A percentile compares a stretch with the other conserved stretches of the same genome.
Conservation (phyloP, 53 echinoderm and acorn worm genomes). For the Apostichopus leukothele region DNA sequence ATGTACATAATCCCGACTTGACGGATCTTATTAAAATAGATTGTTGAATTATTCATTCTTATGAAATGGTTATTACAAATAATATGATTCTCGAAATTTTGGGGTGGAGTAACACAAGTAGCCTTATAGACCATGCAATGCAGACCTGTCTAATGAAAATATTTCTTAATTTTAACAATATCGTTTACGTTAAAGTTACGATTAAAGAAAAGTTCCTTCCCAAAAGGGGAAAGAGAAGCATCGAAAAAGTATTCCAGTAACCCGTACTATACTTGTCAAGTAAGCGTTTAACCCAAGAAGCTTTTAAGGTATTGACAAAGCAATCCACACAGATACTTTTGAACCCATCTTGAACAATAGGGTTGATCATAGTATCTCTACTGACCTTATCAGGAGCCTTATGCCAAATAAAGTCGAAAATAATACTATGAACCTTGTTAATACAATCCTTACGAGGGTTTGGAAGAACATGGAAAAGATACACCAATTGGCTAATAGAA, state of each 20-base stretch:
- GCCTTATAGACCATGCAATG: background rate
- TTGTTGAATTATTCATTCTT: background rate
- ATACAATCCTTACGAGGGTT: background rate
- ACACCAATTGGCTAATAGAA: slow-evolving; percentile 18
- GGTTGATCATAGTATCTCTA: slow-evolving; percentile 4
- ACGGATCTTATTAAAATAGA: no score
- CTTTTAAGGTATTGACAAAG: no score
- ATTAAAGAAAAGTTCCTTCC: slow-evolving; percentile 9
- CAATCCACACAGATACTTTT: no score
- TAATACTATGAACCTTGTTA: background rate
- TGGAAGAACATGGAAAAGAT: background rate
- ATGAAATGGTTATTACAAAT: background rate
- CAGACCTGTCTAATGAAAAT: background rate
- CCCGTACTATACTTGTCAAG: no score
- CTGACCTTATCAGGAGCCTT: background rate
- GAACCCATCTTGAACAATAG: slow-evolving; percentile 7
- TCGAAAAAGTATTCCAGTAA: background rate
- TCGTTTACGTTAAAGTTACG: background rate
- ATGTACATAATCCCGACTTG: no score
- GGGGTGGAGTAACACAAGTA: background rate
- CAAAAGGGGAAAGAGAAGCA: slow-evolving; percentile 1
- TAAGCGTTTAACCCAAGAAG: no score
- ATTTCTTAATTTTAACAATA: background rate
- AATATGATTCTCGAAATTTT: background rate
- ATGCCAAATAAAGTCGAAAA: slow-evolving; percentile 2